Evolutionary conservation across 2,113 vertebrate genomes (phyloP).

Genomic region (Catagonus wagneri): DNA sequence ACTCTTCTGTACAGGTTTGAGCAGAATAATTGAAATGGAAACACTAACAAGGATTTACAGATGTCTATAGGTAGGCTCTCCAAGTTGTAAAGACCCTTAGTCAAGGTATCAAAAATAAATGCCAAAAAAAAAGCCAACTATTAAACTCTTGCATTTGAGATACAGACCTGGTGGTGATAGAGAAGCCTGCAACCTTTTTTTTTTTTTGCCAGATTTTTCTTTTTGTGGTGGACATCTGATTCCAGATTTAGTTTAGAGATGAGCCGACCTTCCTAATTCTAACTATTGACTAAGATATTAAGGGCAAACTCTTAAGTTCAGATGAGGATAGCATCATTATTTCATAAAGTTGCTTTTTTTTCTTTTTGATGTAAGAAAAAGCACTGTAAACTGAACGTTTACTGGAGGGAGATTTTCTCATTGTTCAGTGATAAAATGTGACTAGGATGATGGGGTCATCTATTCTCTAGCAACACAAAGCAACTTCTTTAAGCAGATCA

Average conservation of each 20-base stretch:
- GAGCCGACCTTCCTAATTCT: slow-evolving; percentile 69
- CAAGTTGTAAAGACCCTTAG: slow-evolving; percentile 41
- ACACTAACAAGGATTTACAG: background rate
- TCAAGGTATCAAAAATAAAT: slow-evolving; percentile 60
- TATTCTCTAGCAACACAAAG: slow-evolving; percentile 81
- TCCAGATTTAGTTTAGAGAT: slow-evolving; percentile 62
- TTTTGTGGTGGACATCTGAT: slow-evolving; percentile 34
- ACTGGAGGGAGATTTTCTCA: slow-evolving; percentile 82
- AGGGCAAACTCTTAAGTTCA: slow-evolving; percentile 79
- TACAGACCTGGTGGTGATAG: slow-evolving; percentile 6
- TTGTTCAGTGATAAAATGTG: slow-evolving; percentile 85
- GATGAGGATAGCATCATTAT: slow-evolving; percentile 75
- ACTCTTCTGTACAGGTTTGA: slow-evolving; percentile 36
- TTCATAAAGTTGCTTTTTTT: slow-evolving; percentile 81
- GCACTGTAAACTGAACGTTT: slow-evolving; percentile 81
- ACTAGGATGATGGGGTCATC: slow-evolving; percentile 75
- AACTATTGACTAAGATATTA: slow-evolving; percentile 80
- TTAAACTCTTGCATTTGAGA: slow-evolving; percentile 40
- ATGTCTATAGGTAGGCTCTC: background rate
- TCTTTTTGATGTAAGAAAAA: slow-evolving; percentile 71
- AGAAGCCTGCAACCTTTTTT: background rate
- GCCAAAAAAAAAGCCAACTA: background rate
- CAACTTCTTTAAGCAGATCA: slow-evolving; percentile 83
- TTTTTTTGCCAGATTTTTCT: slow-evolving; percentile 60
- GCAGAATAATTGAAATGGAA: slow-evolving; percentile 63